Base-by-base conservation (phyloP, 2,888 invertebrate species). In the Drosophila yooni region DNA sequence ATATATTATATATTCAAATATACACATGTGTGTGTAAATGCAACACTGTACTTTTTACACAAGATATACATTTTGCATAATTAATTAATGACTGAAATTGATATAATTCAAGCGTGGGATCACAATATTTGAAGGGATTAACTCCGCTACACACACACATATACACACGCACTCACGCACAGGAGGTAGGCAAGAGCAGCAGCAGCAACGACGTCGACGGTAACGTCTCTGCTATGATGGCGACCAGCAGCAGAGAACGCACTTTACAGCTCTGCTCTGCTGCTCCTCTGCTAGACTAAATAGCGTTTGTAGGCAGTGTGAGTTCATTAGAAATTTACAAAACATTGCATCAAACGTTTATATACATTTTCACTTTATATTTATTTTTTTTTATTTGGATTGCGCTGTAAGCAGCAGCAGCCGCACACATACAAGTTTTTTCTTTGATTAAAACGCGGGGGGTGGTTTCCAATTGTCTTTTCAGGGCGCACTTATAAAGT, bases 241-340 rank as follows among this genome's bases (percentile, higher is more conserved):
- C 85, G 85, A 90, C 86, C 83, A 74, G 70, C 74, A 67, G 82
- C 84, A 83, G 79, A 82, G 88, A 87, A 90, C 91, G 89, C 89
- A 87, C 88, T 90, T 89, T 79, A 75, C 89, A 84, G 64, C 73
- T 65, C 57, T 76, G 63, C 70, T 46, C 46, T 68, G 63, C 40
- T 34, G 53, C 48, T 33, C 36, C 52, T 54, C 71, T 65, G 62
- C 31, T 31, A 46, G 46, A 57, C 54, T 64, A 27, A 58, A 46
- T 21, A 43, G 54, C 46, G 51, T 67, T 65, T 67, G 56, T 68
- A 62, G 77, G 57, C 63, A 50, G 52, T 51, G 59, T 48, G 51
- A 62, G 56, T 65, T 70, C 59, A 69, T 70, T 69, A 72, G 51
- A 52, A 56, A 50, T 61, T 54, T 13, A 52, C 43, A 65, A 66